phyloP scores from a whole-genome alignment of 2,888 invertebrate genomes.

The Agrochola macilenta region DNA sequence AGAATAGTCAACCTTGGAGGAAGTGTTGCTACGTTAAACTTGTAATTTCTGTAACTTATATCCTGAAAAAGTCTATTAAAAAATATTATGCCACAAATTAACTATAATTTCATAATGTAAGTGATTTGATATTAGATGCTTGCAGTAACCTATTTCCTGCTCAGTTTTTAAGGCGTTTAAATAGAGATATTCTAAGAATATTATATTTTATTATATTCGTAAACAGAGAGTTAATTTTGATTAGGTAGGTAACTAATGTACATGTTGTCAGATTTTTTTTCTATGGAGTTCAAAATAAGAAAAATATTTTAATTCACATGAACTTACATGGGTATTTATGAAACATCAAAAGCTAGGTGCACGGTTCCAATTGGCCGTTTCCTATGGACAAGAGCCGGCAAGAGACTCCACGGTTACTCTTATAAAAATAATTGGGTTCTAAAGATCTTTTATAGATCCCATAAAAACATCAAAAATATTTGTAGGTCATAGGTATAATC shows the following conservation, averaged over 20 bases:
- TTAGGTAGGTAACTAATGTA: too few relatives aligned
- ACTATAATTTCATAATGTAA: background rate
- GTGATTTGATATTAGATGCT: background rate
- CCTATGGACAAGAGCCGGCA: too few relatives aligned
- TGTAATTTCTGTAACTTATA: background rate
- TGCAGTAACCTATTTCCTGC: background rate
- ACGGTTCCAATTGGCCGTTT: too few relatives aligned
- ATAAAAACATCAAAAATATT: background rate
- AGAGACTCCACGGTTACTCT: too few relatives aligned
- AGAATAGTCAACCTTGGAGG: conserved; percentile 28
- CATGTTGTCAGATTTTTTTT: background rate
- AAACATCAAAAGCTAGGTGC: too few relatives aligned
- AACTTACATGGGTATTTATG: too few relatives aligned
- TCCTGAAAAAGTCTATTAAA: background rate
- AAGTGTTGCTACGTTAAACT: background rate
- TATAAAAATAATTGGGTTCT: too few relatives aligned
- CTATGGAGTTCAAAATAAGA: background rate
- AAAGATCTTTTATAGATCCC: background rate
- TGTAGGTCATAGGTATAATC: background rate
- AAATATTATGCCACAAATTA: background rate
- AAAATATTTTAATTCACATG: too few relatives aligned
- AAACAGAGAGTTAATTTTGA: background rate
- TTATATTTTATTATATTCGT: too few relatives aligned
- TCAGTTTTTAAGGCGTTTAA: background rate
- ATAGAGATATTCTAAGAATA: background rate